These are phyloP conservation scores for Argyra leucocephala DNA, from an alignment of 2,888 invertebrate species.

Conservation along the genomic window DNA sequence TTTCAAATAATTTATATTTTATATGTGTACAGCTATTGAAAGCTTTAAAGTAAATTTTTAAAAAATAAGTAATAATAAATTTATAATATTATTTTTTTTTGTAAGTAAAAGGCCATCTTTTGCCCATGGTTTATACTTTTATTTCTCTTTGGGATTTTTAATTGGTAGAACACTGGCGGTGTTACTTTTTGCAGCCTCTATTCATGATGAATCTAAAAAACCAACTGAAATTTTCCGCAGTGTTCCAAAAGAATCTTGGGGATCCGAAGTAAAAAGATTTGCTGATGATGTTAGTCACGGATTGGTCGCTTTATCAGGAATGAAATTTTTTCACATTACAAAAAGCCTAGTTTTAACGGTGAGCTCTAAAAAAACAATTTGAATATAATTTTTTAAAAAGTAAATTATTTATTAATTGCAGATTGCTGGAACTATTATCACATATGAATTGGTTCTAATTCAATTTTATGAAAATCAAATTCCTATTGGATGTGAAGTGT, in stretches of 20 bases:
- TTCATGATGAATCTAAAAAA: slow-evolving; percentile 48
- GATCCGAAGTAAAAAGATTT: slow-evolving; percentile 41
- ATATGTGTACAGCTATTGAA: slow-evolving; percentile 50
- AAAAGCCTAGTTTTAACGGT: slow-evolving; percentile 39
- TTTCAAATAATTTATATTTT: slow-evolving; percentile 51
- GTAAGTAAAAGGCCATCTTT: slow-evolving; percentile 38
- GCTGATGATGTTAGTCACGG: slow-evolving; percentile 39
- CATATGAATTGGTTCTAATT: slow-evolving; percentile 50
- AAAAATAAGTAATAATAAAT: not conserved
- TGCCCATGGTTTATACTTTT: slow-evolving; percentile 47
- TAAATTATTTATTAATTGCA: slow-evolving; percentile 28
- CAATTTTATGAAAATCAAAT: slow-evolving; percentile 46
- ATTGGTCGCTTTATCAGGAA: slow-evolving; percentile 38
- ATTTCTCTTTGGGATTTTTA: slow-evolving; percentile 49
- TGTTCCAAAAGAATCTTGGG: slow-evolving; percentile 45
- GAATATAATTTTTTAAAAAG: not conserved
- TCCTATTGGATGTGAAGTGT: slow-evolving; percentile 32
- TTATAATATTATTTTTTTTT: slow-evolving; percentile 7
- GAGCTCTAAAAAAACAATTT: slow-evolving; percentile 20
- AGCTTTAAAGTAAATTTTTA: slow-evolving; percentile 42
- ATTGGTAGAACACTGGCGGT: slow-evolving; percentile 49
- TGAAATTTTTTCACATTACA: slow-evolving; percentile 42
- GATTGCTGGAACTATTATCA: slow-evolving; percentile 53
- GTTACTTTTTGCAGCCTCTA: slow-evolving; percentile 49
- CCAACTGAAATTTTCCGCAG: slow-evolving; percentile 42